Percentiles rank a stretch among this genome's conserved stretches.
These are phyloP conservation scores for Tonatia bakeri DNA, from an alignment of 2,113 vertebrate species.

Conservation along the genomic window DNA sequence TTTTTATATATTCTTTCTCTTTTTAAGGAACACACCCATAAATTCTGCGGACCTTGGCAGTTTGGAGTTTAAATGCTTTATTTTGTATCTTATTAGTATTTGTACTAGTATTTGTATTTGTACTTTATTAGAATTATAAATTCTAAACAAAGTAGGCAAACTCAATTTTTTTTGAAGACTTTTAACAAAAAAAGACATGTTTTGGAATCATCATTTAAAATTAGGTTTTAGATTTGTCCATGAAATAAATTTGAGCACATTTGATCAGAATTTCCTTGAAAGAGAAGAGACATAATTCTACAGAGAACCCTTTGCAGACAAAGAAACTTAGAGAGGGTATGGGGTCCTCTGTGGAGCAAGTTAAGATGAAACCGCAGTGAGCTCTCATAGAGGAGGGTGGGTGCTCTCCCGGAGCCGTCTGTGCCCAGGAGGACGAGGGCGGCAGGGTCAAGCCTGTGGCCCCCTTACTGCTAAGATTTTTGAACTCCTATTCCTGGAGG, in stretches of 20 bases:
- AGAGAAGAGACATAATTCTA: background rate
- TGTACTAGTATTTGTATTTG: no score
- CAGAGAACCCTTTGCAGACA: background rate
- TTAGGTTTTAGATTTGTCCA: background rate
- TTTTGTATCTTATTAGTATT: background rate
- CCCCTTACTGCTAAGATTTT: background rate
- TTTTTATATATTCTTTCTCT: background rate
- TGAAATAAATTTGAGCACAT: conserved; percentile 20
- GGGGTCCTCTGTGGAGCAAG: background rate
- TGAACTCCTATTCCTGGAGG: background rate
- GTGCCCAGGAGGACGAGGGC: background rate
- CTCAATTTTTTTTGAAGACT: background rate
- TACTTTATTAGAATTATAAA: background rate
- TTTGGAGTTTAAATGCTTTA: background rate
- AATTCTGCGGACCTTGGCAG: background rate
- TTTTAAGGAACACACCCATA: background rate
- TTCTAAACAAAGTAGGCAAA: background rate
- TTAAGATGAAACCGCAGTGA: background rate
- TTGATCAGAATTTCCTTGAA: background rate
- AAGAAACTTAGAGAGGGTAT: background rate
- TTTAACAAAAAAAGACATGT: background rate
- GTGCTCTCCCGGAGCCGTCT: background rate
- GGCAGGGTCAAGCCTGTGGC: no score
- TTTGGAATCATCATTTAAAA: background rate
- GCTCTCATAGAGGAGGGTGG: background rate